phyloP scores from a whole-genome alignment of 1,140 invertebrate species.

The Drosophila arawakana region DNA sequence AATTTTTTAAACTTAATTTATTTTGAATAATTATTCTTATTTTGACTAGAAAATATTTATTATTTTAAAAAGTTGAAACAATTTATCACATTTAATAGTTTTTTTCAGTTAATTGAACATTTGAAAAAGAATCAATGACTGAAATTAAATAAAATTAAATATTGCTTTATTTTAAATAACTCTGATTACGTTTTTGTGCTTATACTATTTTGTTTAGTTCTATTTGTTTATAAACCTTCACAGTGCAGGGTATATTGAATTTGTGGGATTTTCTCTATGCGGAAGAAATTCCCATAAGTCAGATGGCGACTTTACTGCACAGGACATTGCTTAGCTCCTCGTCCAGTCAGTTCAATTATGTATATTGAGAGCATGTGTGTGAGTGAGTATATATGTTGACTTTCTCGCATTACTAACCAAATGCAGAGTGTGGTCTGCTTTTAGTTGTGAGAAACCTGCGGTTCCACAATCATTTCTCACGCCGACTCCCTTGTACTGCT shows the following conservation, averaged over 20 bases:
- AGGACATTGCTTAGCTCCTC: conserved; percentile 11
- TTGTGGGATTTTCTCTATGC: not conserved
- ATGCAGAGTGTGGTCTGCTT: conserved; percentile 8
- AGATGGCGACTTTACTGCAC: not conserved
- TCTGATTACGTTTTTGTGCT: too few relatives aligned
- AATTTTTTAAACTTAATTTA: too few relatives aligned
- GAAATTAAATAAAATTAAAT: too few relatives aligned
- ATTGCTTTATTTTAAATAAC: too few relatives aligned
- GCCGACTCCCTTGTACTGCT: conserved; percentile 28
- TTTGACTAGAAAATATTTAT: too few relatives aligned
- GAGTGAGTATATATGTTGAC: conserved; percentile 13
- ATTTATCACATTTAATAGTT: too few relatives aligned
- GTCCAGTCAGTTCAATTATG: conserved; percentile 52
- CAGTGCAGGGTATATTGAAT: not conserved
- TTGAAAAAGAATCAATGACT: too few relatives aligned
- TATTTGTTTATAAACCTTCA: too few relatives aligned
- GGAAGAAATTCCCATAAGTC: not conserved
- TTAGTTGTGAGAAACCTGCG: conserved; percentile 26
- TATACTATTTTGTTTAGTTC: too few relatives aligned
- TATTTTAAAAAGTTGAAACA: too few relatives aligned
- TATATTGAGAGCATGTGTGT: conserved; percentile 2
- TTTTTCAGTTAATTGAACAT: too few relatives aligned
- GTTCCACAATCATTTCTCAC: conserved; percentile 30
- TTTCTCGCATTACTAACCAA: conserved; percentile 46
- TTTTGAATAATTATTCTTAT: too few relatives aligned